Evolutionary conservation across 2,888 invertebrate species (phyloP).

Genomic region (Dysmachus trigonus): DNA sequence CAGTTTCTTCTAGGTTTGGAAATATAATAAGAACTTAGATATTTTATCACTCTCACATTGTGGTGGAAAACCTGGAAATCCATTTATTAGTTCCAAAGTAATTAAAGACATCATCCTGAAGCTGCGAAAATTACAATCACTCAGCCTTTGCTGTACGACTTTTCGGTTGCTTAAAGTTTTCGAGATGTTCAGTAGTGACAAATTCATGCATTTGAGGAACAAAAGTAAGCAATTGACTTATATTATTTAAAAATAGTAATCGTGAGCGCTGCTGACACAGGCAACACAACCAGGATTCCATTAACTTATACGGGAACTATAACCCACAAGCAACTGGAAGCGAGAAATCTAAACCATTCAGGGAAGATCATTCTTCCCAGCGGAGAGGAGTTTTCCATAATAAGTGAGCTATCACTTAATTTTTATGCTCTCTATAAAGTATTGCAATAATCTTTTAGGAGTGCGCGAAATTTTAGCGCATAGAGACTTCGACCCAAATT

Average conservation of each 20-base stretch:
- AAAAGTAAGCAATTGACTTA: slow-evolving; percentile 36
- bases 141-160: slow-evolving; percentile 36
- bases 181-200: slow-evolving; percentile 46
- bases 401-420: not conserved
- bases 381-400: slow-evolving; percentile 26
- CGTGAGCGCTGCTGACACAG: slow-evolving; percentile 24
- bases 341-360: slow-evolving; percentile 42
- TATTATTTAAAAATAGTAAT: slow-evolving; percentile 8
- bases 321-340: slow-evolving; percentile 45
- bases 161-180: slow-evolving; percentile 48
- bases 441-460: not conserved
- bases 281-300: slow-evolving; percentile 5
- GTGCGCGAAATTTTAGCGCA: slow-evolving; percentile 15
- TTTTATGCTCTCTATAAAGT: not conserved
- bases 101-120: slow-evolving; percentile 41
- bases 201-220: slow-evolving; percentile 40
- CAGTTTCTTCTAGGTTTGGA: slow-evolving; percentile 36
- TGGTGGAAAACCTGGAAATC: slow-evolving; percentile 26
- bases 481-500: slow-evolving; percentile 21
- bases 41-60: slow-evolving; percentile 40
- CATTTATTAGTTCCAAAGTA: slow-evolving; percentile 39
- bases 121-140: slow-evolving; percentile 37
- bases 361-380: slow-evolving; percentile 42
- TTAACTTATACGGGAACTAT: slow-evolving; percentile 45
- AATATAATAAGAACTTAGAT: slow-evolving; percentile 41